These are phyloP conservation scores for Pao palembangensis DNA, from an alignment of 2,113 vertebrate genomes.

Conservation along the genomic window DNA sequence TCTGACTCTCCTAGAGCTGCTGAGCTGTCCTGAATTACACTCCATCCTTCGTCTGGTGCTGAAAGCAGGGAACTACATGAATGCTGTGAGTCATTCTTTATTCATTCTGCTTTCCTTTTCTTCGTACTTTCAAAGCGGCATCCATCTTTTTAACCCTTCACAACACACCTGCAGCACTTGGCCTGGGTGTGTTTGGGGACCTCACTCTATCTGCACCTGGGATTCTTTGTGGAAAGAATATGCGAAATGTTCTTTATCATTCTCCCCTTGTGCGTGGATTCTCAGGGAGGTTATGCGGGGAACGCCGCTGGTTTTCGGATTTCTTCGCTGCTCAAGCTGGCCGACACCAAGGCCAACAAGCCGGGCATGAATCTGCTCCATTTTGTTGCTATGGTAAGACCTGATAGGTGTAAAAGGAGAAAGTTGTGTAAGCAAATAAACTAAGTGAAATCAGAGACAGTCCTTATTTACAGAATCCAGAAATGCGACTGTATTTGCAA, in stretches of 20 bases:
- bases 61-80: conserved; percentile 83
- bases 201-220: conserved; percentile 36
- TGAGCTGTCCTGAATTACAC: conserved; percentile 81
- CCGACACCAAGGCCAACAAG: conserved; percentile 83
- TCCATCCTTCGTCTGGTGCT: conserved; percentile 80
- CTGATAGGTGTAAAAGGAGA: background rate
- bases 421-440: no score
- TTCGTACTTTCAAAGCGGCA: conserved; percentile 19
- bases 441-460: no score
- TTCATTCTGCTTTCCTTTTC: conserved; percentile 6
- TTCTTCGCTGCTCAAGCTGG: conserved; percentile 79
- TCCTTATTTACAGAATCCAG: no score
- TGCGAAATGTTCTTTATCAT: conserved; percentile 2
- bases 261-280: conserved; percentile 42
- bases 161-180: conserved; percentile 3
- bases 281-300: conserved; percentile 81
- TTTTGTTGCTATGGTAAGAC: conserved; percentile 83
- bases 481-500: no score
- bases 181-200: conserved; percentile 29
- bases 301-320: conserved; percentile 82
- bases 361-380: conserved; percentile 84
- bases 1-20: conserved; percentile 68
- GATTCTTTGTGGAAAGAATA: conserved; percentile 48
- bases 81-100: conserved; percentile 72
- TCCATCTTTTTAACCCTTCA: conserved; percentile 25